A percentile compares a stretch with the other conserved stretches of the same genome.
Conservation (phyloP, 2,888 invertebrate species). For the Drosophila mercatorum region DNA sequence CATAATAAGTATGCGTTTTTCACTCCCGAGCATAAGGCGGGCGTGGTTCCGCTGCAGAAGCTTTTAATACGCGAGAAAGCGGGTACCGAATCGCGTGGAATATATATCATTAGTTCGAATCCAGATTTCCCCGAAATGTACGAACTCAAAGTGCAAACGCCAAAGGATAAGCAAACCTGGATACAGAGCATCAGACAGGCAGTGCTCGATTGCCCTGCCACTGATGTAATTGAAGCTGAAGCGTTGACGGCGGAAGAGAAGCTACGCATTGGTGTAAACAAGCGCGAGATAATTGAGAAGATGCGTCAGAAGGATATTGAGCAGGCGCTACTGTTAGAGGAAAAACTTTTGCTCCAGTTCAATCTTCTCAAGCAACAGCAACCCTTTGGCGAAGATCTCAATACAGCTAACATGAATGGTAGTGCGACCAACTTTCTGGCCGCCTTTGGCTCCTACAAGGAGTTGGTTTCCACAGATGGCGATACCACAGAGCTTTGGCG, state of each 20-base stretch:
- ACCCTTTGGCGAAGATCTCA: constrained; percentile 52
- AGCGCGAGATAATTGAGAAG: constrained; percentile 88
- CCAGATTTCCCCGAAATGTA: constrained; percentile 98
- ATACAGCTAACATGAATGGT: constrained; percentile 44
- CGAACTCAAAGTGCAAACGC: constrained; percentile 94
- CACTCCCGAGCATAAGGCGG: constrained; percentile 97
- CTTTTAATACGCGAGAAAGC: constrained; percentile 97
- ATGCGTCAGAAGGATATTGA: constrained; percentile 94
- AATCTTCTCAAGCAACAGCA: constrained; percentile 87
- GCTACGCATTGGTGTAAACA: constrained; percentile 86
- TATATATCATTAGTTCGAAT: constrained; percentile 97
- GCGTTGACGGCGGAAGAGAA: constrained; percentile 91
- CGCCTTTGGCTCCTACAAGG: constrained; percentile 87
- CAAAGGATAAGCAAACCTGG: constrained; percentile 96
- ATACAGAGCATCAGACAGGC: constrained; percentile 93
- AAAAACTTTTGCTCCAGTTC: constrained; percentile 94
- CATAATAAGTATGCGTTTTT: constrained; percentile 95
- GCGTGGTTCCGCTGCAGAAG: constrained; percentile 96
- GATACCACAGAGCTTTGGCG: constrained; percentile 93
- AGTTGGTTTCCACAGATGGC: constrained; percentile 90
- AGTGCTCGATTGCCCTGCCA: constrained; percentile 92
- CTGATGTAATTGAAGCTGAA: constrained; percentile 91
- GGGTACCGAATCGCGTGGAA: constrained; percentile 93
- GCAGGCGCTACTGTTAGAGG: constrained; percentile 93
- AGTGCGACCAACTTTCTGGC: constrained; percentile 84